These are phyloP conservation scores for Euphydryas editha DNA, from an alignment of 2,888 invertebrate genomes.

Conservation along the genomic window DNA sequence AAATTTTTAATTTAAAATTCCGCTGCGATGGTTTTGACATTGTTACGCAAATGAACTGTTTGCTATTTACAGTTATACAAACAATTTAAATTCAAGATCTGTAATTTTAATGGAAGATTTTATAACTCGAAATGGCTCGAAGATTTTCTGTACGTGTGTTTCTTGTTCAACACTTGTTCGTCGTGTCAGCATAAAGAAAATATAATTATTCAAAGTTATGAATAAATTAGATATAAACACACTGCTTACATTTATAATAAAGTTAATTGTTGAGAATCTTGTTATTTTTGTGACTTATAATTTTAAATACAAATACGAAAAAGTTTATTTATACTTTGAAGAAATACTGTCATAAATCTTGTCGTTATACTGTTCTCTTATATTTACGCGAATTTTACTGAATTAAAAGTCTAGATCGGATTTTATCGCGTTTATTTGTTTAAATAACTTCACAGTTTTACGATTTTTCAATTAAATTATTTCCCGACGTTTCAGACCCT, in stretches of 20 bases:
- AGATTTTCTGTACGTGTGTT: constrained; percentile 32
- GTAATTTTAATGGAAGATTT: constrained; percentile 44
- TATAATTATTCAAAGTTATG: not conserved
- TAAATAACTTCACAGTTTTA: too few relatives aligned
- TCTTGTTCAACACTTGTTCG: constrained; percentile 9
- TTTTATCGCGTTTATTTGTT: too few relatives aligned
- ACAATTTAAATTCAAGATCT: constrained; percentile 40
- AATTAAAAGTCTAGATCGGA: too few relatives aligned
- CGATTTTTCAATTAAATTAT: too few relatives aligned
- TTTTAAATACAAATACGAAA: too few relatives aligned
- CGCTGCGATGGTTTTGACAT: constrained; percentile 8
- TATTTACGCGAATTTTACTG: too few relatives aligned
- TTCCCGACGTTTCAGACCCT: too few relatives aligned
- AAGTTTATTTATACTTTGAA: too few relatives aligned
- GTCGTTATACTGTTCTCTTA: too few relatives aligned
- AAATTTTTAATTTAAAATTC: constrained; percentile 11
- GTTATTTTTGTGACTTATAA: not conserved
- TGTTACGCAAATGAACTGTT: constrained; percentile 24
- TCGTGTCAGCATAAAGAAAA: not conserved
- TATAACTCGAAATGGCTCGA: constrained; percentile 50
- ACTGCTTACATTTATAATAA: not conserved
- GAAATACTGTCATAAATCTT: too few relatives aligned
- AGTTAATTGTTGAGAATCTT: not conserved
- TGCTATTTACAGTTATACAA: constrained; percentile 29
- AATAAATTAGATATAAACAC: not conserved